A percentile compares a stretch with the other conserved stretches of the same genome.
These are phyloP conservation scores for Serilophus lunatus DNA, from an alignment of 2,113 vertebrate species.

Conservation along the genomic window DNA sequence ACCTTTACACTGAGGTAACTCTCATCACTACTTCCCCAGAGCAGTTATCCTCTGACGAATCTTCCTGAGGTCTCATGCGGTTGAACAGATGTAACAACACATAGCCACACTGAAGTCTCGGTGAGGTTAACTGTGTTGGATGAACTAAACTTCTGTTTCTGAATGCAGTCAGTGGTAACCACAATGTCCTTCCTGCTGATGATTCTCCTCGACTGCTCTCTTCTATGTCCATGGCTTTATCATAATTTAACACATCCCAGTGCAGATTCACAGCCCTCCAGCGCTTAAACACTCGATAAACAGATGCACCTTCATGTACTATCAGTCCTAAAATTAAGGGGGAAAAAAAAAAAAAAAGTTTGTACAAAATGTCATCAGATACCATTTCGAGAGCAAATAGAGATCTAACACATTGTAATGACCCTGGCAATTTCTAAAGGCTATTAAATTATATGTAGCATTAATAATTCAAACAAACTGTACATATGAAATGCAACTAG, in stretches of 20 bases:
- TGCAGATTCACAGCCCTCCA: slow-evolving; percentile 94
- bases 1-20: slow-evolving; percentile 88
- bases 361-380: background rate
- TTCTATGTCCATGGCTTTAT: slow-evolving; percentile 90
- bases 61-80: slow-evolving; percentile 76
- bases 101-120: slow-evolving; percentile 83
- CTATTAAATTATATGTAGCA: background rate
- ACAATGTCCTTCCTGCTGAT: slow-evolving; percentile 82
- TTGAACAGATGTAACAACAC: slow-evolving; percentile 80
- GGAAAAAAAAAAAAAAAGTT: background rate
- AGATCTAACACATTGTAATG: background rate
- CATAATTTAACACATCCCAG: slow-evolving; percentile 92
- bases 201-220: slow-evolving; percentile 79
- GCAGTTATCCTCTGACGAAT: slow-evolving; percentile 75
- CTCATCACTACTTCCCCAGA: slow-evolving; percentile 90
- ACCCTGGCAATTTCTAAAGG: background rate
- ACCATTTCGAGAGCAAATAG: background rate
- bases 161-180: slow-evolving; percentile 84
- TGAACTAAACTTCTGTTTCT: slow-evolving; percentile 80
- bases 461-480: background rate
- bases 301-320: slow-evolving; percentile 93
- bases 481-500: background rate
- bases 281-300: slow-evolving; percentile 90
- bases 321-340: slow-evolving; percentile 79
- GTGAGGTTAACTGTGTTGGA: slow-evolving; percentile 80